Conservation (phyloP, 2,888 invertebrate genomes). For the Drosophila monieri region DNA sequence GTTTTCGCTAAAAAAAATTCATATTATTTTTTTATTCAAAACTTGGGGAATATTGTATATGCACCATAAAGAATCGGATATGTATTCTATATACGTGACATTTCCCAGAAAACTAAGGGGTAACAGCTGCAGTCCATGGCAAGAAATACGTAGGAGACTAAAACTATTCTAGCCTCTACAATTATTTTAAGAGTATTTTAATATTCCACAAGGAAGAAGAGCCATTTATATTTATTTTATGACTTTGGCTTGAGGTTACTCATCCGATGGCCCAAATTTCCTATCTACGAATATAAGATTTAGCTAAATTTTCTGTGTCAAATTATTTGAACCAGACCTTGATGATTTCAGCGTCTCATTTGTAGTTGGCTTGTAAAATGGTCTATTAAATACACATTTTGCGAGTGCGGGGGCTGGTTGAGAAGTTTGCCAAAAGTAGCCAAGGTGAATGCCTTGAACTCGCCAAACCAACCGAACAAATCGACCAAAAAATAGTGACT, state of each 20-base stretch:
- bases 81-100: conserved; percentile 44
- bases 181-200: conserved; percentile 11
- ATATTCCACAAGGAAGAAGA: not conserved
- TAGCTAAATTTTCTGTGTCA: conserved; percentile 33
- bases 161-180: conserved; percentile 2
- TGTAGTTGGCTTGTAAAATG: conserved; percentile 76
- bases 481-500: conserved; percentile 50
- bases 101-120: conserved; percentile 43
- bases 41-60: conserved; percentile 53
- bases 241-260: not conserved
- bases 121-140: conserved; percentile 66
- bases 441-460: conserved; percentile 69
- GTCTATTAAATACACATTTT: conserved; percentile 77
- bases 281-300: conserved; percentile 10
- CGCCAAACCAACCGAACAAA: conserved; percentile 16
- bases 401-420: conserved; percentile 57
- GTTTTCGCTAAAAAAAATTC: conserved; percentile 11
- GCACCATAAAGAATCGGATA: conserved; percentile 60
- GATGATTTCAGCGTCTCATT: conserved; percentile 68
- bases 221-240: not conserved
- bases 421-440: conserved; percentile 63
- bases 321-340: conserved; percentile 76
- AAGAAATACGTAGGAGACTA: conserved; percentile 22
- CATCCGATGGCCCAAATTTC: conserved; percentile 8
- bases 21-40: conserved; percentile 31